These are phyloP conservation scores for Stegodyphus dumicola DNA, from an alignment of 1,140 invertebrate species.

Conservation along the genomic window DNA sequence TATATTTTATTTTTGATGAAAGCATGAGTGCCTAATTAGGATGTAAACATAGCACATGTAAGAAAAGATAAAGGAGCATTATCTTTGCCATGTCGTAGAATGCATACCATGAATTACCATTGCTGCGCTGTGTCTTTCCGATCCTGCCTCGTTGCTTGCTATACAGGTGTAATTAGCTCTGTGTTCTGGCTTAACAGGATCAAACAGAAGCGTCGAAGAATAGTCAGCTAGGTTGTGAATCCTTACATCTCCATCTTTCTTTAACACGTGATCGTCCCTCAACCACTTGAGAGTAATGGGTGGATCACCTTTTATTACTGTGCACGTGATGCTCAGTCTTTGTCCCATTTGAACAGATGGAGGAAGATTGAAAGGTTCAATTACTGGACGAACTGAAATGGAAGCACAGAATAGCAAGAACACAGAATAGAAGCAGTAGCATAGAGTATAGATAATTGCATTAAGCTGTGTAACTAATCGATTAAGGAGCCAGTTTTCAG, in stretches of 20 bases:
- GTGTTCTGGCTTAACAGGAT: constrained; percentile 69
- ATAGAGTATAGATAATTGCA: too few relatives aligned
- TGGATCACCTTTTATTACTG: constrained; percentile 82
- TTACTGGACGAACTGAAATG: constrained; percentile 63
- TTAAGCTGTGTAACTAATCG: too few relatives aligned
- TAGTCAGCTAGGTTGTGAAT: constrained; percentile 62
- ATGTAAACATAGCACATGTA: neutral
- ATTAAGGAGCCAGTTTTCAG: too few relatives aligned
- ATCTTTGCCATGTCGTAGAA: neutral
- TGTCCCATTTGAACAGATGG: constrained; percentile 85
- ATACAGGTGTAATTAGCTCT: constrained; percentile 80
- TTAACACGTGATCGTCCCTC: constrained; percentile 77
- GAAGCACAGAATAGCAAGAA: too few relatives aligned
- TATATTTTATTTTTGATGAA: too few relatives aligned
- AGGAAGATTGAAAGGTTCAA: constrained; percentile 70
- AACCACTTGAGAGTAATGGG: constrained; percentile 82
- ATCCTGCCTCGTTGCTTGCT: constrained; percentile 75
- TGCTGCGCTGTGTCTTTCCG: constrained; percentile 73
- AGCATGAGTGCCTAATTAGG: too few relatives aligned
- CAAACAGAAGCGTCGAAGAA: constrained; percentile 64
- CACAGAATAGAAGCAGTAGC: too few relatives aligned
- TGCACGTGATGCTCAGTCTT: constrained; percentile 85
- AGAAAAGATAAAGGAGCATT: neutral
- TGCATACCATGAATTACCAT: constrained; percentile 81
- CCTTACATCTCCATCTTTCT: constrained; percentile 35